phyloP scores from a whole-genome alignment of 2,113 vertebrate genomes.

The Limnothrissa miodon region DNA sequence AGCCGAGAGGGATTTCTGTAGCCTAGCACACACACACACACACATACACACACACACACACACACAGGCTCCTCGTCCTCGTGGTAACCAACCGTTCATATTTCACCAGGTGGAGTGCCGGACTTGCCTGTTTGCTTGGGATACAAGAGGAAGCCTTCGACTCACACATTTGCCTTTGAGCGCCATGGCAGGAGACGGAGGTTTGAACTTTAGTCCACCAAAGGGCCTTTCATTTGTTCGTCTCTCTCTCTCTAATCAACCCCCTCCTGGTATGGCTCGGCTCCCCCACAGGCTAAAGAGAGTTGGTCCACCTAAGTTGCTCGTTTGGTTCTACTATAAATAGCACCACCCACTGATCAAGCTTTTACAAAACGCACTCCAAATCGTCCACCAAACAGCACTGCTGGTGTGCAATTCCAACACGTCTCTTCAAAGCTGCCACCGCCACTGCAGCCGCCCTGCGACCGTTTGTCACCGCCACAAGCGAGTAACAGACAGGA shows the following conservation, averaged over 20 bases:
- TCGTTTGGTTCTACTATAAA: neutral
- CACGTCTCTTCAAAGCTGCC: constrained; percentile 5
- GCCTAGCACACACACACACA: neutral
- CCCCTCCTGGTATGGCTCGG: constrained; percentile 19
- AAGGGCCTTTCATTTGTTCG: neutral
- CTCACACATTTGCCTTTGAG: neutral
- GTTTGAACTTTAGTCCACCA: neutral
- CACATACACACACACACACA: neutral
- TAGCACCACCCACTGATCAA: neutral
- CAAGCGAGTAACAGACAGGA: neutral
- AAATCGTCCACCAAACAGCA: neutral
- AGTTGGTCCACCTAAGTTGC: neutral
- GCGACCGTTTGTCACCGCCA: neutral
- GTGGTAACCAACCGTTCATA: neutral
- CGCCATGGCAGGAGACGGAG: neutral
- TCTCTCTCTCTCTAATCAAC: constrained; percentile 21
- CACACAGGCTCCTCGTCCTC: neutral
- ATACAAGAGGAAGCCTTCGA: neutral
- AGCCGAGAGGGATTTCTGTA: neutral
- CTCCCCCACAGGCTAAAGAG: neutral
- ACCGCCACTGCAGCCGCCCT: neutral
- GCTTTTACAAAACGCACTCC: neutral
- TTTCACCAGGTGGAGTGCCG: neutral
- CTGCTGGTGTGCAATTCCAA: neutral
- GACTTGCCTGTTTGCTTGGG: neutral